Percentiles rank a stretch among this genome's conserved stretches.
Conservation (phyloP, 2,888 invertebrate genomes). For the Hirtodrosophila histrioides region DNA sequence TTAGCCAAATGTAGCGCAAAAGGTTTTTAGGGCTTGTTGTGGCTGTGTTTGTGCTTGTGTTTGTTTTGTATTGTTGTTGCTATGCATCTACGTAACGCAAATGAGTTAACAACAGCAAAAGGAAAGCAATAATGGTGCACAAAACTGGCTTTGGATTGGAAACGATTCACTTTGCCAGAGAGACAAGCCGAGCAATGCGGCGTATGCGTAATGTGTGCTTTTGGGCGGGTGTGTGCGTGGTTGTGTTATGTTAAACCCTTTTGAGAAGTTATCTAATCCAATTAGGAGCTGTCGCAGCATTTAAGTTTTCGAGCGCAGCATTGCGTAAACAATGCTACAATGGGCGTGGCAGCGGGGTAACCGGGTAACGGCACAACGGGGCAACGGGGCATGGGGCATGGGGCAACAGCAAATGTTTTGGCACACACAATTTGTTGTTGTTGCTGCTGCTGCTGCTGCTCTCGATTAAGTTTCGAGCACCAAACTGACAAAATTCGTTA, state of each 20-base stretch:
- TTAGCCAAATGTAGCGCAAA: slow-evolving; percentile 64
- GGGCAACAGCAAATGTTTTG: slow-evolving; percentile 43
- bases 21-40: slow-evolving; percentile 49
- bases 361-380: slow-evolving; percentile 3
- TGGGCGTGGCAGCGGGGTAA: slow-evolving; percentile 29
- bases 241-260: slow-evolving; percentile 62
- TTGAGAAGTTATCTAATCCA: slow-evolving; percentile 75
- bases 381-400: slow-evolving; percentile 10
- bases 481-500: slow-evolving; percentile 78
- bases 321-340: slow-evolving; percentile 60
- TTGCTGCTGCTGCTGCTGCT: slow-evolving; percentile 47
- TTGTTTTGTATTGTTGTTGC: slow-evolving; percentile 18
- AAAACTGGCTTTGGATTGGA: slow-evolving; percentile 60
- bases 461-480: slow-evolving; percentile 73
- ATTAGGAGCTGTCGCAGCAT: slow-evolving; percentile 72
- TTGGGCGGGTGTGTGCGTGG: slow-evolving; percentile 13
- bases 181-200: slow-evolving; percentile 43
- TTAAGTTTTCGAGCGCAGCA: slow-evolving; percentile 56
- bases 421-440: slow-evolving; percentile 47
- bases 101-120: slow-evolving; percentile 58
- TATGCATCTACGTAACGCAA: slow-evolving; percentile 64
- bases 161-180: slow-evolving; percentile 56
- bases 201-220: slow-evolving; percentile 51
- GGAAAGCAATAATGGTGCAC: slow-evolving; percentile 63
- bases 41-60: neutral